Conservation (phyloP, 2,797 vertebrate genomes). For the Clarias platycephalus region DNA sequence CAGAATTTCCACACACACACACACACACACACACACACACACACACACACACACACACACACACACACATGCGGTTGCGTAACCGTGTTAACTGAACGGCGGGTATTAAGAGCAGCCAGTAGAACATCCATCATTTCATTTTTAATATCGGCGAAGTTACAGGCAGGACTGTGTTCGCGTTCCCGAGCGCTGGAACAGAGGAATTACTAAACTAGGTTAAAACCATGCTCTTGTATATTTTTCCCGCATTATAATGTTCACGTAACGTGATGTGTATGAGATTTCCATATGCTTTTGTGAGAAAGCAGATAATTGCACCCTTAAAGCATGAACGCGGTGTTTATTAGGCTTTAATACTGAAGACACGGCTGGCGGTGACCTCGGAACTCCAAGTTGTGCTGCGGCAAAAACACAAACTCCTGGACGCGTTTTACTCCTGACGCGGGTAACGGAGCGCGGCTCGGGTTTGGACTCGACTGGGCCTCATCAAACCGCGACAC, state of each 20-base stretch:
- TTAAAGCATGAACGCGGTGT: not conserved
- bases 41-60: constrained; percentile 9
- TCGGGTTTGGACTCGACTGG: no score
- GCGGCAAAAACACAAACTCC: not conserved
- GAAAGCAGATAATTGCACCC: not conserved
- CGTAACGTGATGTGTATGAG: not conserved
- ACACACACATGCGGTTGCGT: not conserved
- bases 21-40: constrained; percentile 1
- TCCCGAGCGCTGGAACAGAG: not conserved
- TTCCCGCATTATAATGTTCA: not conserved
- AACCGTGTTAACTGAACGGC: constrained; percentile 12
- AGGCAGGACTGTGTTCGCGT: not conserved
- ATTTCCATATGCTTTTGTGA: not conserved
- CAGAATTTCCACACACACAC: constrained; percentile 1
- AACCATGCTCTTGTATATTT: not conserved
- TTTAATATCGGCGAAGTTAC: constrained; percentile 16
- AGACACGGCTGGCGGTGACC: not conserved
- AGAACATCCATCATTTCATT: constrained; percentile 16
- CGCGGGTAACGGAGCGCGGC: not conserved
- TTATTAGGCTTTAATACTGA: constrained; percentile 1
- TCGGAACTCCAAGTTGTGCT: not conserved
- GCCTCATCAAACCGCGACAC: no score
- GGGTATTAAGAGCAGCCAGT: constrained; percentile 10
- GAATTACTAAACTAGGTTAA: constrained; percentile 24
- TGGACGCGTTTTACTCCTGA: no score